phyloP scores from a whole-genome alignment of 2,113 vertebrate genomes.

The Sander vitreus region DNA sequence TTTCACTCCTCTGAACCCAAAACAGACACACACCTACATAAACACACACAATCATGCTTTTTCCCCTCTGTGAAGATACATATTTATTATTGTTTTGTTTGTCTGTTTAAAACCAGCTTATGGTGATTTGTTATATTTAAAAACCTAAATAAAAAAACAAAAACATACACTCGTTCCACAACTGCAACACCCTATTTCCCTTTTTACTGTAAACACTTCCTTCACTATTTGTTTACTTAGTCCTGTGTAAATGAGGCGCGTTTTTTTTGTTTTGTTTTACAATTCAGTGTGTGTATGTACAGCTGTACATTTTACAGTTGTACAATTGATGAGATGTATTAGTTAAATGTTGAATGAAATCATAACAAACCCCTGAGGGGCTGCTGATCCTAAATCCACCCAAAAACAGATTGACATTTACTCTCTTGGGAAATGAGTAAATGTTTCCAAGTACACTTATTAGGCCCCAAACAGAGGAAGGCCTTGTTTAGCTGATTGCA shows the following conservation, averaged over 20 bases:
- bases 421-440: slow-evolving; percentile 57
- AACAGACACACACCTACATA: slow-evolving; percentile 46
- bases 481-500: slow-evolving; percentile 66
- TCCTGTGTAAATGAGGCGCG: slow-evolving; percentile 48
- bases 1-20: slow-evolving; percentile 41
- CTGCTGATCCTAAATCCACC: slow-evolving; percentile 44
- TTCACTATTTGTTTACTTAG: slow-evolving; percentile 58
- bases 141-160: slow-evolving; percentile 5
- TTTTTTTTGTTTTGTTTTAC: slow-evolving; percentile 39
- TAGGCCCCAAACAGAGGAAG: slow-evolving; percentile 69
- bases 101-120: slow-evolving; percentile 38
- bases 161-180: slow-evolving; percentile 21
- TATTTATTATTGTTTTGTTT: slow-evolving; percentile 34
- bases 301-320: slow-evolving; percentile 34
- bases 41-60: background rate
- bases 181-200: slow-evolving; percentile 32
- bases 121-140: slow-evolving; percentile 36
- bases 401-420: slow-evolving; percentile 41
- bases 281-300: slow-evolving; percentile 26
- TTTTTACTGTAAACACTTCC: slow-evolving; percentile 51
- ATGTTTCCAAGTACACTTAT: slow-evolving; percentile 65
- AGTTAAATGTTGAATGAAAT: slow-evolving; percentile 48
- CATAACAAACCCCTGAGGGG: slow-evolving; percentile 57
- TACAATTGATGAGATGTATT: slow-evolving; percentile 39
- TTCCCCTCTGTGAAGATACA: slow-evolving; percentile 1